Evolutionary conservation across 2,113 vertebrate genomes (phyloP).

Genomic region (Pelecanoides urinatrix): DNA sequence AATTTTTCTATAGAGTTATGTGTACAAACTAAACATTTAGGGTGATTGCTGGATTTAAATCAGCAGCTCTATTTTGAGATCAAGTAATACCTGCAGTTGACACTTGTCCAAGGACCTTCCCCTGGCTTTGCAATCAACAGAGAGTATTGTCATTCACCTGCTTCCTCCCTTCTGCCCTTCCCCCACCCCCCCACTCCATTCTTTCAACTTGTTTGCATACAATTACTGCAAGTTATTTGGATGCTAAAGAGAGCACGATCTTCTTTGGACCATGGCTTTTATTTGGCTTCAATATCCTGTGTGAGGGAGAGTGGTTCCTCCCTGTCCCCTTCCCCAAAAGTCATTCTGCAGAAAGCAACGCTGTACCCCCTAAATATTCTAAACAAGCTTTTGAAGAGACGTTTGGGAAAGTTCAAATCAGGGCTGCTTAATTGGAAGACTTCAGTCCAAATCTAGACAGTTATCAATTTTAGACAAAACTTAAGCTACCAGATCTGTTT

Average conservation of each 20-base stretch:
- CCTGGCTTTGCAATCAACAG: not conserved
- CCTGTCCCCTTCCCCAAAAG: not conserved
- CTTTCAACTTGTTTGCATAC: not conserved
- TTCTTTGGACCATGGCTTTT: not conserved
- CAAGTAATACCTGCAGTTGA: not conserved
- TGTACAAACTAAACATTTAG: not conserved
- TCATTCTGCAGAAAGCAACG: not conserved
- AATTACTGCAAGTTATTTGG: not conserved
- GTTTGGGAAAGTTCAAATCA: not conserved
- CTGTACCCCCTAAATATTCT: not conserved
- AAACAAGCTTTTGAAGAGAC: not conserved
- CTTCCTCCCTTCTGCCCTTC: not conserved
- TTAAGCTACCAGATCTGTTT: not conserved
- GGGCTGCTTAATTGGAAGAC: not conserved
- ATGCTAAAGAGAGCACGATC: not conserved
- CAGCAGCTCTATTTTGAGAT: not conserved
- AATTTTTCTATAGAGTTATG: not conserved
- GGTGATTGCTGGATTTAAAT: not conserved
- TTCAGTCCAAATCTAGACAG: not conserved
- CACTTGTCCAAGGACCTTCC: not conserved
- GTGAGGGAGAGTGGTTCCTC: not conserved
- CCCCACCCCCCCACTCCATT: not conserved
- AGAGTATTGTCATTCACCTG: not conserved
- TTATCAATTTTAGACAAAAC: not conserved
- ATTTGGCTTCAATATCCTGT: not conserved